Percentiles rank a stretch among this genome's conserved stretches.
These are phyloP conservation scores for Fulica atra DNA, from an alignment of 2,113 vertebrate species.

Conservation along the genomic window DNA sequence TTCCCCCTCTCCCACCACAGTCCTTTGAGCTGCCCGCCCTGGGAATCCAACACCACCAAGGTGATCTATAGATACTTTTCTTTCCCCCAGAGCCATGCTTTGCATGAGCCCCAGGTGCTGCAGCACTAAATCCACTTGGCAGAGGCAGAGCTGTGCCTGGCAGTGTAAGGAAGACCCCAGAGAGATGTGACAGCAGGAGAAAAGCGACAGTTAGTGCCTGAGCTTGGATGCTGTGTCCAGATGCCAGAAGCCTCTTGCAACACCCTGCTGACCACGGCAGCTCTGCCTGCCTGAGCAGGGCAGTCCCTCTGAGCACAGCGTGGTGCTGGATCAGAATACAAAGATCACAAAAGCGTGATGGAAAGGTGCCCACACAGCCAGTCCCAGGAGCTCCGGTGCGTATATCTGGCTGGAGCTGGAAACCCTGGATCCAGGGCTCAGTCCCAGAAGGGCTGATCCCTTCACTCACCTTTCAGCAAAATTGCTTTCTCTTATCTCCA, in stretches of 20 bases:
- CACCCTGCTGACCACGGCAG: not conserved
- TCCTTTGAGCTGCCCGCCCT: not conserved
- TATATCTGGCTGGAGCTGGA: not conserved
- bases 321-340: not conserved
- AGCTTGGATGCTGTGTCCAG: not conserved
- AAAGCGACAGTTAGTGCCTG: not conserved
- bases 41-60: not conserved
- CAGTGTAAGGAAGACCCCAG: not conserved
- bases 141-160: not conserved
- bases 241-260: not conserved
- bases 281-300: not conserved
- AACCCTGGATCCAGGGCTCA: not conserved
- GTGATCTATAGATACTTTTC: not conserved
- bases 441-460: not conserved
- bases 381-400: not conserved
- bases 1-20: fast-evolving
- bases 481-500: not conserved
- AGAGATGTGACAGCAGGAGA: not conserved
- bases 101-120: not conserved
- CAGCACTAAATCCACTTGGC: not conserved
- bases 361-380: not conserved
- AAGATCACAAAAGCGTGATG: not conserved
- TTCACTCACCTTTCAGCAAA: not conserved
- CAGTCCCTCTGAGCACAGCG: not conserved
- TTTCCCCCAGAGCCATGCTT: not conserved